phyloP scores from a whole-genome alignment of 1,140 invertebrate species.

The Drosophila repletoides region DNA sequence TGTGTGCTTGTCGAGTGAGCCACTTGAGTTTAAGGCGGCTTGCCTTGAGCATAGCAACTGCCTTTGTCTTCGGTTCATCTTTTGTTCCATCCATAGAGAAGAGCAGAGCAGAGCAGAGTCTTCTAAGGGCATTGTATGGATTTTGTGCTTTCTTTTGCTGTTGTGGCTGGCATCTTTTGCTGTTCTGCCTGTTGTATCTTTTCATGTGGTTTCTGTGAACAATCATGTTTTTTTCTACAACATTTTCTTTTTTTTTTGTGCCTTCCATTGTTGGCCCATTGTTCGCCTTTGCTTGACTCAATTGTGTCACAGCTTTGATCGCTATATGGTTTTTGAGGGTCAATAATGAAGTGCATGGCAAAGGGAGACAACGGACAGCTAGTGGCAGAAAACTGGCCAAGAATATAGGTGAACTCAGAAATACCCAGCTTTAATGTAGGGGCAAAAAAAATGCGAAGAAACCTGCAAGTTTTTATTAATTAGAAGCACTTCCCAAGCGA shows the following conservation, averaged over 20 bases:
- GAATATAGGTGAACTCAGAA: background rate
- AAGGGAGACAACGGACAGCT: constrained; percentile 17
- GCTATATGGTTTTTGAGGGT: constrained; percentile 51
- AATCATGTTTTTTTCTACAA: constrained; percentile 17
- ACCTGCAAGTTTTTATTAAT: too few relatives aligned
- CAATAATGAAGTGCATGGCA: constrained; percentile 62
- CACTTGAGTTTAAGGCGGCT: constrained; percentile 64
- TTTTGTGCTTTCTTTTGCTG: constrained; percentile 30
- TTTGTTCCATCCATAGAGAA: constrained; percentile 56
- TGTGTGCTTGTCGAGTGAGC: constrained; percentile 41
- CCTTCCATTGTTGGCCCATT: constrained; percentile 40
- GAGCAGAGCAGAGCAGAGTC: too few relatives aligned
- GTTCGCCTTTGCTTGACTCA: constrained; percentile 51
- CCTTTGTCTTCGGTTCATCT: constrained; percentile 71
- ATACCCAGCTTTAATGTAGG: too few relatives aligned
- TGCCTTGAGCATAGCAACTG: constrained; percentile 67
- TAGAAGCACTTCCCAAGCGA: too few relatives aligned
- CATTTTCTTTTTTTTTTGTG: constrained; percentile 16
- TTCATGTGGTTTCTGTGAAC: constrained; percentile 18
- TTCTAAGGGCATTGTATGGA: constrained; percentile 54
- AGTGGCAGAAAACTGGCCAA: background rate
- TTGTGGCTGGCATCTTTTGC: constrained; percentile 30
- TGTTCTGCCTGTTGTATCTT: constrained; percentile 29
- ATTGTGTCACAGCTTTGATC: constrained; percentile 67
- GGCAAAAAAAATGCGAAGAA: too few relatives aligned